Evolutionary conservation across 2,797 vertebrate species (phyloP), one percentile per base, ranked within the genome.

Genomic region (Coracias cyanogaster): DNA sequence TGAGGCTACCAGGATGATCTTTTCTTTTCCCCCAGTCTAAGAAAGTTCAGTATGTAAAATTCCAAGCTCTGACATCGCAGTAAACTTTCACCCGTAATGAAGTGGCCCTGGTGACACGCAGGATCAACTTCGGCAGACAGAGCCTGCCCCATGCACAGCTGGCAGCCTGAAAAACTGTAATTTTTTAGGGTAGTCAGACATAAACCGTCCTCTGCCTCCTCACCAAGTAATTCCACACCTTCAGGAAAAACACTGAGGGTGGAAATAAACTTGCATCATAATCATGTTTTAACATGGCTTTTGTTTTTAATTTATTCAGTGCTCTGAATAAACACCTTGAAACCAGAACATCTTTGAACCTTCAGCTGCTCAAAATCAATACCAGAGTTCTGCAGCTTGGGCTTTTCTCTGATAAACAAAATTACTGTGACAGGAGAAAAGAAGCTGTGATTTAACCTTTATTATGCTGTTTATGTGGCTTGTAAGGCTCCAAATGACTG

Each of bases 401-500:
- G 57, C 7, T 89, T 80, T 82, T 46, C 55, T 87, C 69, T 80
- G 82, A 76, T 81, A 95, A 94, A 91, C 22, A 82, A 85, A 78
- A 76, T 66, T 52, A 57, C 65, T 12, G 12, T 8, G 1, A 73
- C 49, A 88, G 48, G 72, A 82, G 81, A 88, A 85, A 78, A 87
- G 17, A 7, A 91, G 26, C 13, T 83, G 72, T 77, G 82, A 62
- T 61, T 61, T 91, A 94, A 91, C 82, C 72, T 81, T 89, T 76
- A 74, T 81, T 64, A 81, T 45, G 54, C 67, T 62, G 49, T 58
- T 91, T 60, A 71, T 21, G 46, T 45, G 58, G 66, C 29, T 80
- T 86, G 43, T 62, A 86, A 90, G 58, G 31, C 49, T 81, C 76
- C 69, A 72, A 43, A 88, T 43, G 55, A 79, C 65, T 86, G 57